Percentiles rank a stretch among this genome's conserved stretches.
Evolutionary conservation across 2,113 vertebrate species (phyloP).

Genomic region (Toxotes chatareus): DNA sequence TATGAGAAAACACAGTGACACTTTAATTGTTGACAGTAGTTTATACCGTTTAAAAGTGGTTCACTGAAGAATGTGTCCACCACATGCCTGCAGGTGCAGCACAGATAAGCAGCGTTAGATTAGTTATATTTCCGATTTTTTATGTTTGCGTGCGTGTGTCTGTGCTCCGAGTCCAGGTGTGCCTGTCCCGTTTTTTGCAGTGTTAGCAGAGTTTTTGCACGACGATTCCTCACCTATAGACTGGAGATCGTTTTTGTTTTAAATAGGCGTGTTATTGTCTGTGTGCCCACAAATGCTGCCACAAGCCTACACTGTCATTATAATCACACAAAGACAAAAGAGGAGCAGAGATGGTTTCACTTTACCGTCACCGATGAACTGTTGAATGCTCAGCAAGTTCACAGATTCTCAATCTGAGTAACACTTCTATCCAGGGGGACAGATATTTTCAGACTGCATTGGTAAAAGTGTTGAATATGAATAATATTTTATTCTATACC

Average conservation of each 20-base stretch:
- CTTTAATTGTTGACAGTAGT: background rate
- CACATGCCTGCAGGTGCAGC: constrained; percentile 7
- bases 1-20: background rate
- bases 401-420: background rate
- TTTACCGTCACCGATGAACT: constrained; percentile 25
- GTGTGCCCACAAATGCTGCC: background rate
- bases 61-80: background rate
- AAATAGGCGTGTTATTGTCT: background rate
- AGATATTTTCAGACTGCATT: background rate
- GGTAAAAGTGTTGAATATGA: background rate
- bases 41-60: background rate
- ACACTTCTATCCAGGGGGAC: background rate
- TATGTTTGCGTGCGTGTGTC: too few species aligned
- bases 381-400: constrained; percentile 23
- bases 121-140: too few species aligned
- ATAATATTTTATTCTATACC: background rate
- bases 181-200: constrained; percentile 31
- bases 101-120: background rate
- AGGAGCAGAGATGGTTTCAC: background rate
- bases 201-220: constrained; percentile 36
- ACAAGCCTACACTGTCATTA: background rate
- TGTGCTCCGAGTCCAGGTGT: constrained; percentile 32
- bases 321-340: background rate
- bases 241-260: background rate
- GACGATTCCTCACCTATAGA: background rate